Evolutionary conservation across 2,113 vertebrate genomes (phyloP), one percentile per base, ranked within the genome.

Genomic region (Lathamus discolor): DNA sequence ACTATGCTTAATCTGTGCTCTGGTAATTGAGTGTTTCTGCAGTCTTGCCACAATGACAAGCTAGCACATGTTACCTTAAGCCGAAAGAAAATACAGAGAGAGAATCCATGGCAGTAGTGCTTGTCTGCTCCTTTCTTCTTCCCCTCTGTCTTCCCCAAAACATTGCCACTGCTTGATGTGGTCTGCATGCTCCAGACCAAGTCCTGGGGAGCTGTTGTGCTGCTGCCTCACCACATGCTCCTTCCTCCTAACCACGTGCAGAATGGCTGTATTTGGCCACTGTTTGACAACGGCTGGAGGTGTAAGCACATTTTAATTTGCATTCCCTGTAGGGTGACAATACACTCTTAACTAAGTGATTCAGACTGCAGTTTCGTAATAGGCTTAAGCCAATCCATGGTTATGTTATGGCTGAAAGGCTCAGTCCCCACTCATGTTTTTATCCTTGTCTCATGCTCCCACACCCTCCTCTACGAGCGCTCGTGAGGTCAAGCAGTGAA

Each of bases 321-420:
- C 64, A 83, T 86, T 94, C 80, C 64, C 76, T 75, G 91, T 90
- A 86, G 88, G 80, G 49, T 96, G 92, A 93, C 72, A 74, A 64
- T 54, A 68, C 79, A 49, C 68, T 83, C 85, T 67, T 61, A 69
- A 83, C 86, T 80, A 80, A 90, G 83, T 93, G 95, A 96, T 90
- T 96, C 95, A 95, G 91, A 67, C 64, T 67, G 64, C 51, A 88
- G 88, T 94, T 92, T 96, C 75, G 62, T 79, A 95, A 95, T 17
- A 90, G 48, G 51, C 44, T 84, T 79, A 61, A 92, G 79, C 90
- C 82, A 57, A 85, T 79, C 78, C 52, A 49, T 29, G 82, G 78
- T 64, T 93, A 25, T 83, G 93, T 72, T 93, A 29, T 11, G 90
- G 95, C 92, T 88, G 94, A 90, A 92, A 93, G 93, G 63, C 79